Evolutionary conservation across 2,113 vertebrate species (phyloP), one percentile per base, ranked within the genome.

Genomic region (Phoxinus phoxinus): DNA sequence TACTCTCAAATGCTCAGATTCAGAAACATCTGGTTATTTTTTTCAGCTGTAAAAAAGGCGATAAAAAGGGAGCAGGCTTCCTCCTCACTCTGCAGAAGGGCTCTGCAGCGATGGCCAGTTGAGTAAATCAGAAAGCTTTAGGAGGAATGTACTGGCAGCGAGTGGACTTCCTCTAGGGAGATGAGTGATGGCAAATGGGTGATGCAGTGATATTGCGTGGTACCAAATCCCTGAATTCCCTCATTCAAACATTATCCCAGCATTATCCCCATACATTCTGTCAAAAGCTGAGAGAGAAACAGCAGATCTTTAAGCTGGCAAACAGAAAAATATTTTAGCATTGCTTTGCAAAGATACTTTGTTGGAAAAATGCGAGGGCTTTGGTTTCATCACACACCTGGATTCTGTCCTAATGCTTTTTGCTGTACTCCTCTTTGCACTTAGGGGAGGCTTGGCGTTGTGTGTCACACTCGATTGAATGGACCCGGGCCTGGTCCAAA

Each of bases 21-120:
- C 89, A 89, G 87, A 88, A 90, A 91, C 92, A 93, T 94, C 92
- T 94, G 93, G 88, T 91, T 87, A 41, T 72, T 83, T 35, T 25
- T 65, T 85, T 89, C 71, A 73, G 83, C 32, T 67, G 80, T 84
- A 86, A 89, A 81, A 86, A 59, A 85, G 56, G 25, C 56, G 84
- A 88, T 88, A 87, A 90, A 94, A 90, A 87, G 85, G 89, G 84
- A 92, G 78, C 93, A 94, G 94, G 87, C 92, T 93, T 93, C 87
- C 87, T 91, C 77, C 73, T 90, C 73, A 37, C 84, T 88, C 87
- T 93, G 85, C 89, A 91, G 88, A 91, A 90, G 91, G 79, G 90
- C 90, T 91, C 85, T 85, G 81, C 87, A 88, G 74, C 78, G 72
- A 87, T 86, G 89, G 90, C 88, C 83, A 84, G 87, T 86, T 76